Percentiles rank a stretch among this genome's conserved stretches.
Evolutionary conservation across 2,113 vertebrate genomes (phyloP).

Genomic region (Centrocercus urophasianus): DNA sequence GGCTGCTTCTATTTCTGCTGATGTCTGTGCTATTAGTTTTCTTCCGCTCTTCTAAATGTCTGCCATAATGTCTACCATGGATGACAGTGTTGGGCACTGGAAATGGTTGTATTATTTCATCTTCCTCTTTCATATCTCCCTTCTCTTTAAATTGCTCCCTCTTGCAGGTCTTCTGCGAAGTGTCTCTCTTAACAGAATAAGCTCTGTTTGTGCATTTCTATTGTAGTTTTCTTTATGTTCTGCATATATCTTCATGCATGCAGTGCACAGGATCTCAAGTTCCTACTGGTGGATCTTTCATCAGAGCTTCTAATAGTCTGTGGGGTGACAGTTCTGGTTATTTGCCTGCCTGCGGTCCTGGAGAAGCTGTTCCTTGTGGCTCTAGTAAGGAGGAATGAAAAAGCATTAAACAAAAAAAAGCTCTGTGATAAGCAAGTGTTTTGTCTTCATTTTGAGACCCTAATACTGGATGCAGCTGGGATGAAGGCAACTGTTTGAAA

Average conservation of each 20-base stretch:
- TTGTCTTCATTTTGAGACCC: background rate
- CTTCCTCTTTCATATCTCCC: background rate
- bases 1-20: background rate
- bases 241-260: background rate
- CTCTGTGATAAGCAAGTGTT: background rate
- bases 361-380: background rate
- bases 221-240: background rate
- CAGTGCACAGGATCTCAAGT: background rate
- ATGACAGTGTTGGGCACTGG: background rate
- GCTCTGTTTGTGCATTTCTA: background rate
- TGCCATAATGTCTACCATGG: background rate
- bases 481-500: background rate
- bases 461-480: background rate
- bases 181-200: background rate
- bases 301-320: background rate
- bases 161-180: background rate
- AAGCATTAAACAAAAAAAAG: background rate
- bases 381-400: background rate
- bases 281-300: background rate
- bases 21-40: background rate
- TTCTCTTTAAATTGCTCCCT: background rate
- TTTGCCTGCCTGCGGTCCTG: background rate
- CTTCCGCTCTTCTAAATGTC: background rate
- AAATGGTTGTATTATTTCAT: background rate
- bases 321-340: background rate